Evolutionary conservation across 1,140 invertebrate genomes (phyloP).

Genomic region (Ptiloglossa arizonensis): DNA sequence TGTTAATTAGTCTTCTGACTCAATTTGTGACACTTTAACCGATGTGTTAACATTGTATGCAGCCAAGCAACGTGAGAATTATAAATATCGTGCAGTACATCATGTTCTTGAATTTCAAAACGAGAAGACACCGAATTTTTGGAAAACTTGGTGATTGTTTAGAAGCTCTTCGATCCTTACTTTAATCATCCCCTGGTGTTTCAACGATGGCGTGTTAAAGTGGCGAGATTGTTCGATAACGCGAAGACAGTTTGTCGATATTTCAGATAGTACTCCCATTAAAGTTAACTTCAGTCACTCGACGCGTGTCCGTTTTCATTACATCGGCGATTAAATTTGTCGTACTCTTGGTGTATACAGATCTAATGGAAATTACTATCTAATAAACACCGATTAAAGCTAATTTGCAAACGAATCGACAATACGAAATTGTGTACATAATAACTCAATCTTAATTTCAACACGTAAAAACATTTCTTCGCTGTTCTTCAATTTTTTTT

Average conservation of each 20-base stretch:
- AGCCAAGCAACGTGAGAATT: no score
- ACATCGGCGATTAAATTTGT: background rate
- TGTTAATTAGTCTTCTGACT: no score
- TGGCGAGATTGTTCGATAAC: background rate
- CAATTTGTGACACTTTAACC: no score
- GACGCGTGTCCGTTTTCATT: background rate
- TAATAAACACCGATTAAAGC: background rate
- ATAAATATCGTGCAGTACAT: no score
- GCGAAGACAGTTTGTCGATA: conserved; percentile 25
- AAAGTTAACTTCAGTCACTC: background rate
- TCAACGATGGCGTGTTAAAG: background rate
- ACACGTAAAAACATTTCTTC: no score
- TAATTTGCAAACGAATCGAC: background rate
- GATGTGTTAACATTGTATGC: no score
- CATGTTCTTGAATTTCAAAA: no score
- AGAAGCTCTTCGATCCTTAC: background rate
- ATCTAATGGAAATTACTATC: background rate
- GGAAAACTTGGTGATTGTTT: background rate
- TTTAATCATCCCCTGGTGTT: background rate
- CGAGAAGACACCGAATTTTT: no score
- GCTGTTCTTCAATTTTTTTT: no score
- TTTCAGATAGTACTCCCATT: background rate
- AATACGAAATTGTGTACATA: no score
- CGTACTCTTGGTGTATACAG: background rate
- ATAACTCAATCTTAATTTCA: no score